Conservation (phyloP, 2,113 vertebrate species). For the Centropristis striata region DNA sequence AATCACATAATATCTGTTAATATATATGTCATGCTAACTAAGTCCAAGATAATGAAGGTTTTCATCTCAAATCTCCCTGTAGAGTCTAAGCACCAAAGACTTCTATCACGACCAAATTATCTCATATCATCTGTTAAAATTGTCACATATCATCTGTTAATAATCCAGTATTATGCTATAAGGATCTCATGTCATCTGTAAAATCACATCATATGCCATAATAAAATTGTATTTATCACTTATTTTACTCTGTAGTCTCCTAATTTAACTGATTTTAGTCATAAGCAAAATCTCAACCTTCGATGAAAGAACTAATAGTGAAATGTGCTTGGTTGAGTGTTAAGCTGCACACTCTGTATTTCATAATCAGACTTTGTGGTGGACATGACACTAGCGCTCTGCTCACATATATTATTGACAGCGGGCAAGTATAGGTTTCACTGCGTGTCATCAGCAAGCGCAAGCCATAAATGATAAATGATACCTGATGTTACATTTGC, state of each 20-base stretch:
- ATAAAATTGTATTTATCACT: too few relatives aligned
- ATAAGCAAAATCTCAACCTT: conserved; percentile 6
- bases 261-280: conserved; percentile 11
- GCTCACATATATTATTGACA: conserved; percentile 51
- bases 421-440: conserved; percentile 23
- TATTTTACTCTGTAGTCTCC: too few relatives aligned
- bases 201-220: too few relatives aligned
- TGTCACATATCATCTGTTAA: too few relatives aligned
- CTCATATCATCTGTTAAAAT: too few relatives aligned
- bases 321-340: conserved; percentile 4
- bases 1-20: too few relatives aligned
- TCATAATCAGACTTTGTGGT: background rate
- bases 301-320: conserved; percentile 6
- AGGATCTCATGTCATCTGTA: too few relatives aligned
- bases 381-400: conserved; percentile 1
- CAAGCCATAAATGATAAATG: conserved; percentile 57
- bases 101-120: background rate
- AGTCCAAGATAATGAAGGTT: too few relatives aligned
- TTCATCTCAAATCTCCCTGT: too few relatives aligned
- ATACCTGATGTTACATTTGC: conserved; percentile 35
- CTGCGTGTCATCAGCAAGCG: conserved; percentile 30
- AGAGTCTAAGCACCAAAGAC: too few relatives aligned
- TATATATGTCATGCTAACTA: too few relatives aligned
- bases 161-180: too few relatives aligned
- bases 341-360: background rate